Evolutionary conservation across 35 echinoderm and acorn worm genomes (phyloP), one percentile per base, ranked within the genome.

Genomic region (Stichopus chloronotus): DNA sequence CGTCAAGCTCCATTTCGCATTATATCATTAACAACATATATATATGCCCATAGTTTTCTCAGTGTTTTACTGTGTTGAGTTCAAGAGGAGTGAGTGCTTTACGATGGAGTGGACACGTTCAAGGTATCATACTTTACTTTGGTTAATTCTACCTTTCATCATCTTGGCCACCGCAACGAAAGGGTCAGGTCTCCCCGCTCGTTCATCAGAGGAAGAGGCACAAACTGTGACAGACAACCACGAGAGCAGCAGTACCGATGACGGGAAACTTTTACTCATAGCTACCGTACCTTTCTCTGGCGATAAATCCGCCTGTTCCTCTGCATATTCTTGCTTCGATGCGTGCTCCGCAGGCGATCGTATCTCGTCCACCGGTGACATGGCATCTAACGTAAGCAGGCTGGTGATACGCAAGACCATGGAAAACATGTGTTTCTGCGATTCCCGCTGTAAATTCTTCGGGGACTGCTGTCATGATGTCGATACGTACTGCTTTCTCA

Each of bases 361-460:
- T 19, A 9, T 8, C 25, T n/a, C 56, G n/a, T 5, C 52, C 5
- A 25, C 57, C n/a, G 59, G 4, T 63, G 5, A 63, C 16, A 5
- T 65, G 11, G 61, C 19, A 8, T 23, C 57, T 10, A 89, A 89
- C 59, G 59, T 5, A 5, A 89, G 87, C 20, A 54, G 19, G 57
- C 13, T 25, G 59, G 87, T 52, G 8, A 17, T 52, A 7, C 9
- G 5, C 11, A 71, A 72, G 12, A 71, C 87, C 2, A 72, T 72
- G 6, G 91, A 92, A 22, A 57, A 91, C 14, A 9, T 91, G 9
- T 91, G 90, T n/a, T 91, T 78, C 53, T 91, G 90, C 21, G 90
- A 91, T 79, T 79, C 69, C 8, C 52, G 52, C 2, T 91, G 90
- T 25, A 55, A 91, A 79, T 24, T 78, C n/a, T 91, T 57, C 76